Conservation (phyloP, 1,140 invertebrate genomes). For the Apis mellifera region Amel_HAv3.1 CM009939.2:9060001-9060500, state of each 20-base stretch:
- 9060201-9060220: constrained; percentile 14
- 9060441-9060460: constrained; percentile 67
- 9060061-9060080: neutral
- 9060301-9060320: neutral
- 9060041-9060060: neutral
- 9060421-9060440: neutral
- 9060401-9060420: neutral
- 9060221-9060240: neutral
- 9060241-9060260: constrained; percentile 18
- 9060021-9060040: neutral
- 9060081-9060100: neutral
- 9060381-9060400: constrained; percentile 23
- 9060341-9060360: neutral
- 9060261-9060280: neutral
- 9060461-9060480: constrained; percentile 72
- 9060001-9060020: neutral
- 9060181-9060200: neutral
- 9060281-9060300: neutral
- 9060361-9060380: constrained; percentile 24
- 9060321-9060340: neutral
- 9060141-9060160: constrained; percentile 23
- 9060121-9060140: neutral
- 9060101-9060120: neutral
- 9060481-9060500: constrained; percentile 76
- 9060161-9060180: constrained; percentile 27